Conservation (phyloP, 2,113 vertebrate species). For the Anolis carolinensis region DNA sequence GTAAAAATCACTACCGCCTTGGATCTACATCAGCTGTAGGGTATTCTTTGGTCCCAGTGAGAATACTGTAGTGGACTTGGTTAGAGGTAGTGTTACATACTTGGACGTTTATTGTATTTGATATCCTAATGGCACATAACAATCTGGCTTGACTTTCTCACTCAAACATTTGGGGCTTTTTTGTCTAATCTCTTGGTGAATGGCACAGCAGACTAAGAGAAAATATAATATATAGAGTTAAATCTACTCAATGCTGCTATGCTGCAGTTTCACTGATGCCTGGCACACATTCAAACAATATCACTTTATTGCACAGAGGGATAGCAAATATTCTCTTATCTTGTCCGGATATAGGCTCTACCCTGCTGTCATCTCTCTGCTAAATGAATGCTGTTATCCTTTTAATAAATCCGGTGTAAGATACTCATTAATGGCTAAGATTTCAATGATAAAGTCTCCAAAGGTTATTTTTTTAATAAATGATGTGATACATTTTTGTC, state of each 20-base stretch:
- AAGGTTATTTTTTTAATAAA: not conserved
- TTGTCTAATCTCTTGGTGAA: not conserved
- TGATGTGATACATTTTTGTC: not conserved
- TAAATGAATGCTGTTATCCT: not conserved
- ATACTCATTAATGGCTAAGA: not conserved
- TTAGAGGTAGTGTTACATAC: too few relatives aligned
- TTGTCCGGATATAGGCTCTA: not conserved
- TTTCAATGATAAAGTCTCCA: not conserved
- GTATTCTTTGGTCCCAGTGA: too few relatives aligned
- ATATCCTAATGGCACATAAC: not conserved
- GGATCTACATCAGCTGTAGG: too few relatives aligned
- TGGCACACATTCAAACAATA: not conserved
- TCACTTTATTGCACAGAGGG: not conserved
- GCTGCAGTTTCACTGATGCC: not conserved
- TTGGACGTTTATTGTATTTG: too few relatives aligned
- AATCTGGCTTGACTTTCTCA: constrained; percentile 4
- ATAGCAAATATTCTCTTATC: not conserved
- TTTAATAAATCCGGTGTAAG: not conserved
- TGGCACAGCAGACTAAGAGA: not conserved
- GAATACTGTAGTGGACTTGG: too few relatives aligned
- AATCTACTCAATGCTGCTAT: not conserved
- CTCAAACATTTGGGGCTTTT: not conserved
- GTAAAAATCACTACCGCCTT: too few relatives aligned
- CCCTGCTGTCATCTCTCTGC: not conserved
- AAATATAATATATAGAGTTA: not conserved